Evolutionary conservation across 2,888 invertebrate genomes (phyloP), one percentile per base, ranked within the genome.

Genomic region (Trachelus iudaicus): DNA sequence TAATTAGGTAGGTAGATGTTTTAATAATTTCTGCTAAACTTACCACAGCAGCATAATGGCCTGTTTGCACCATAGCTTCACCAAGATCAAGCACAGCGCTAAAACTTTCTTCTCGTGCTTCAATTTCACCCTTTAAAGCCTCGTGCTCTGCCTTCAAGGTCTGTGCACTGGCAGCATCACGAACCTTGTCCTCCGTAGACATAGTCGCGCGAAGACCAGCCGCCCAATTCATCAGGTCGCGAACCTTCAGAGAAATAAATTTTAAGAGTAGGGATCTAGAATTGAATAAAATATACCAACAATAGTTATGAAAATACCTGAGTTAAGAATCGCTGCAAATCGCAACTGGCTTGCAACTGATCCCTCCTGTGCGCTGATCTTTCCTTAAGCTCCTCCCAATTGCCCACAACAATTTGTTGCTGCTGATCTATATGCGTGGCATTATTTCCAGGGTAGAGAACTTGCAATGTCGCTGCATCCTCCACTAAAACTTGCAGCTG

Each of bases 181-280:
- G 94, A 4, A 96, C 96, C 88, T 96, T 96, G 85, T 96, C 96
- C 86, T 97, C 96, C 0, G 96, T 95, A 81, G 94, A 94, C 93
- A 98, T 95, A 34, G 96, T 94, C 0, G 95, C 94, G 23, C 97
- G 94, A 23, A 98, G 93, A 78, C 96, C 94, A 23, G 95, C 94
- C 0, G 97, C 96, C 98, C 98, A 99, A 34, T 96, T 96, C 85
- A 96, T 95, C 80, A 99, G 93, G 92, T 98, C 98, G 83, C 98
- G 94, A 0, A 95, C 95, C 94, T 95, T 69, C 69, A 73, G 34
- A 33, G 9, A 56, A 33, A 34, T 40, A 75, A 73, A 78, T 77
- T 40, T 13, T 3, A 75, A 71, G 56, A 34, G 73, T 73, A 40
- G 74, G 69, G 1, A 73, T 2, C 35, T n/a, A 79, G 33, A 69